These are phyloP conservation scores for Cryptophagus acutangulus DNA, from an alignment of 2,888 invertebrate species.

Conservation along the genomic window DNA sequence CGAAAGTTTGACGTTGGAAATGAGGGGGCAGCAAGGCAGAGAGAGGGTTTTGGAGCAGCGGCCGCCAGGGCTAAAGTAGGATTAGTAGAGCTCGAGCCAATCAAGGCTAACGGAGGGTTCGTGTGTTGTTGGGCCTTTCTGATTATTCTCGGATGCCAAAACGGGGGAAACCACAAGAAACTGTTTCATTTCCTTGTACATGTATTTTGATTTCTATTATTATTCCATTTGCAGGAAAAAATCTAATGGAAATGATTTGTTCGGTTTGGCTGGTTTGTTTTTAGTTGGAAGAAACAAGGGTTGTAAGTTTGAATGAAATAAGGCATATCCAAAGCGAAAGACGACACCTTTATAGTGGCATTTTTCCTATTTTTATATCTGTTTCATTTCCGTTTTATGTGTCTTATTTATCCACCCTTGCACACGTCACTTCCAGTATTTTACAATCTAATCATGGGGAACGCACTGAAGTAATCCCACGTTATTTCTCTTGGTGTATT, in stretches of 20 bases:
- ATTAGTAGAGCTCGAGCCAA: slow-evolving; percentile 68
- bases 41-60: slow-evolving; percentile 48
- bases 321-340: no score
- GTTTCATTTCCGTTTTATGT: slow-evolving; percentile 51
- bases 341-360: slow-evolving; percentile 26
- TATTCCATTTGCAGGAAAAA: no score
- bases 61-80: slow-evolving; percentile 64
- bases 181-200: no score
- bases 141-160: no score
- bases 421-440: slow-evolving; percentile 53
- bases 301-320: no score
- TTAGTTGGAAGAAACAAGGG: no score
- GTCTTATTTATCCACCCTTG: slow-evolving; percentile 52
- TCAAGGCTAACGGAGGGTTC: no score
- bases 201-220: no score
- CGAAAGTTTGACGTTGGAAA: slow-evolving; percentile 38
- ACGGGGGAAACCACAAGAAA: no score
- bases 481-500: slow-evolving; percentile 51
- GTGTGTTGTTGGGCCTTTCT: no score
- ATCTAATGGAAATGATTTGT: no score
- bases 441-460: slow-evolving; percentile 54
- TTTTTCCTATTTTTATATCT: slow-evolving; percentile 50
- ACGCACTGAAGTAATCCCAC: slow-evolving; percentile 51
- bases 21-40: slow-evolving; percentile 26
- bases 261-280: no score